Evolutionary conservation across 2,113 vertebrate genomes (phyloP).

Genomic region (Oxyura jamaicensis): DNA sequence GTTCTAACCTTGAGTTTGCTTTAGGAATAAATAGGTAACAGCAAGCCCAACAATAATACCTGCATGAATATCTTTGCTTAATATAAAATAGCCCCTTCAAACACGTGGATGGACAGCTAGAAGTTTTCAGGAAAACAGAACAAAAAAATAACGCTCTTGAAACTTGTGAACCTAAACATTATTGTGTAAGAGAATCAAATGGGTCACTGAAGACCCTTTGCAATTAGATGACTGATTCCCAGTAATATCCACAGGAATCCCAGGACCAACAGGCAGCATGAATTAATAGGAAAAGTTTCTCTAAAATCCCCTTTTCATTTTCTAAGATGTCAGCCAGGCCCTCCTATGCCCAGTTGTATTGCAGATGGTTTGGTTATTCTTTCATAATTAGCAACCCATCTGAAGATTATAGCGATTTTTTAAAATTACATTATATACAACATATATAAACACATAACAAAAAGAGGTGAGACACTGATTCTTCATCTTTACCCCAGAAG

Average conservation of each 20-base stretch:
- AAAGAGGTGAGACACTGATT: not conserved
- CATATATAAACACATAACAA: not conserved
- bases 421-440: not conserved
- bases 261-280: not conserved
- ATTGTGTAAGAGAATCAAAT: not conserved
- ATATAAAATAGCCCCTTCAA: constrained; percentile 16
- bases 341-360: constrained; percentile 35
- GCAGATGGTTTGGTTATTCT: not conserved
- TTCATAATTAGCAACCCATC: not conserved
- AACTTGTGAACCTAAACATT: not conserved
- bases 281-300: constrained; percentile 56
- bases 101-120: not conserved
- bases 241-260: constrained; percentile 59
- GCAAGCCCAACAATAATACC: constrained; percentile 41
- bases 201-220: constrained; percentile 31
- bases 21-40: constrained; percentile 50
- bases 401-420: not conserved
- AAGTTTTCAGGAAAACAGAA: not conserved
- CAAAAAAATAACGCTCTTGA: not conserved
- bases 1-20: constrained; percentile 66
- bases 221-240: constrained; percentile 41
- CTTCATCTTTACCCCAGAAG: not conserved
- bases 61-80: constrained; percentile 16
- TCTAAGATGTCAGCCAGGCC: not conserved
- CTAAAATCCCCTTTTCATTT: constrained; percentile 59